These are phyloP conservation scores for Karalla daura DNA, from an alignment of 2,797 vertebrate species.

Conservation along the genomic window DNA sequence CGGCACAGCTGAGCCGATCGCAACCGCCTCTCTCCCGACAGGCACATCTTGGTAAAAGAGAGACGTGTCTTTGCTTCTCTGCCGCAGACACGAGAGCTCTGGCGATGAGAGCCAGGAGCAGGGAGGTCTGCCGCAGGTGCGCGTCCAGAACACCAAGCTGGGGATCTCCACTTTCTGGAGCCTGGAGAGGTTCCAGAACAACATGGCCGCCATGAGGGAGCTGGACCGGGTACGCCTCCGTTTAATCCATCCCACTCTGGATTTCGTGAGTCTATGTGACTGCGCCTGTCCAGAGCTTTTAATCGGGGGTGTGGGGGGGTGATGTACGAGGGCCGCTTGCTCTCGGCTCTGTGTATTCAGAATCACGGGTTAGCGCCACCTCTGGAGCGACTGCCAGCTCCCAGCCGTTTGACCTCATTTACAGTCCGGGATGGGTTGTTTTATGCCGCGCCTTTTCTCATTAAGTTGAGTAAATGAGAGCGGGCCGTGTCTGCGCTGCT, in stretches of 20 bases:
- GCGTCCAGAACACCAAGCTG: conserved; percentile 90
- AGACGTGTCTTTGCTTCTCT: not conserved
- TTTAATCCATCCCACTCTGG: not conserved
- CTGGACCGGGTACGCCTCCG: conserved; percentile 87
- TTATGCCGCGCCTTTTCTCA: conserved; percentile 65
- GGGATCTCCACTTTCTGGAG: conserved; percentile 94
- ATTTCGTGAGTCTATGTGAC: too few species aligned
- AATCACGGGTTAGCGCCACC: conserved; percentile 43
- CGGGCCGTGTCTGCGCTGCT: conserved; percentile 59
- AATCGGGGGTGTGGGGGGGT: not conserved
- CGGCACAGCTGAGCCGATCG: too few species aligned
- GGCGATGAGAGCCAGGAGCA: conserved; percentile 65
- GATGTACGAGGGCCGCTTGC: conserved; percentile 21
- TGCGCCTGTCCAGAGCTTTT: not conserved
- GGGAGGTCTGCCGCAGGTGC: conserved; percentile 81
- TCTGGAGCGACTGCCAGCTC: conserved; percentile 46
- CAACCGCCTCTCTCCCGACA: too few species aligned
- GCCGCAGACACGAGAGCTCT: conserved; percentile 84
- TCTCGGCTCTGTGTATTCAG: conserved; percentile 44
- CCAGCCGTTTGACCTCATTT: conserved; percentile 60
- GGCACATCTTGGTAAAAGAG: too few species aligned
- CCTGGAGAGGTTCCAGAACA: conserved; percentile 94
- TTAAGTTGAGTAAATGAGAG: conserved; percentile 68
- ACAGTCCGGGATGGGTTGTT: conserved; percentile 57
- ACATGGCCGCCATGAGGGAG: conserved; percentile 93